Evolutionary conservation across 92 coral and sea anemone genomes (phyloP).

Genomic region (Umimayanthus chanpuru): DNA sequence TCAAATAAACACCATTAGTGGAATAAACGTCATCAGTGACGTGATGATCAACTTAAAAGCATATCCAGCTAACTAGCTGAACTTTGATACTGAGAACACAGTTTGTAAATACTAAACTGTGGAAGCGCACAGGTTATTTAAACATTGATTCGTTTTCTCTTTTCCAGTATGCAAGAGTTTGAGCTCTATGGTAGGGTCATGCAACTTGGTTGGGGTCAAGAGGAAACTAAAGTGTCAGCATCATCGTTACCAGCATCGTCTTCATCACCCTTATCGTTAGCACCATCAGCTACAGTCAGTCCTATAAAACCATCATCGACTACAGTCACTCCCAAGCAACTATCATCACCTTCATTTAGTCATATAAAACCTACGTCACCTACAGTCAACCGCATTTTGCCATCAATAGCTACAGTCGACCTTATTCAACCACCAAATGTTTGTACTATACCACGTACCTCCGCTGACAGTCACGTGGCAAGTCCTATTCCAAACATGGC

Average conservation of each 20-base stretch:
- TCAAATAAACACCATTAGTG: background rate
- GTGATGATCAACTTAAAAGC: too few species aligned
- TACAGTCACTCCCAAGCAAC: too few species aligned
- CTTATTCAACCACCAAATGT: background rate
- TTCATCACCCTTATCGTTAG: background rate
- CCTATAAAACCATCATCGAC: background rate
- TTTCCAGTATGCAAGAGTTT: slow-evolving; percentile 80
- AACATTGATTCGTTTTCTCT: too few species aligned
- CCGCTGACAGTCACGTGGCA: slow-evolving; percentile 9
- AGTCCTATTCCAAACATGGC: background rate
- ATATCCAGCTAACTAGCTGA: too few species aligned
- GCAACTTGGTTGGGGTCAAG: slow-evolving; percentile 84
- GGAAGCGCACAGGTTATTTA: too few species aligned
- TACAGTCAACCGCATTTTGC: too few species aligned
- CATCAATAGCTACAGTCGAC: too few species aligned
- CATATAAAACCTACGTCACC: background rate
- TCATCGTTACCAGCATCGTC: background rate
- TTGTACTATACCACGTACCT: background rate
- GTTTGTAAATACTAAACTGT: too few species aligned
- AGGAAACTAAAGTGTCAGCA: slow-evolving; percentile 7
- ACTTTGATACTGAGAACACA: too few species aligned
- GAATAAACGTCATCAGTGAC: too few species aligned
- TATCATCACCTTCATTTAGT: too few species aligned
- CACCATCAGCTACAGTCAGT: background rate
- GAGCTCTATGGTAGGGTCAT: slow-evolving; percentile 62